Percentiles rank a stretch among this genome's conserved stretches.
Conservation (phyloP, 2,797 vertebrate genomes). For the Knipowitschia caucasica region DNA sequence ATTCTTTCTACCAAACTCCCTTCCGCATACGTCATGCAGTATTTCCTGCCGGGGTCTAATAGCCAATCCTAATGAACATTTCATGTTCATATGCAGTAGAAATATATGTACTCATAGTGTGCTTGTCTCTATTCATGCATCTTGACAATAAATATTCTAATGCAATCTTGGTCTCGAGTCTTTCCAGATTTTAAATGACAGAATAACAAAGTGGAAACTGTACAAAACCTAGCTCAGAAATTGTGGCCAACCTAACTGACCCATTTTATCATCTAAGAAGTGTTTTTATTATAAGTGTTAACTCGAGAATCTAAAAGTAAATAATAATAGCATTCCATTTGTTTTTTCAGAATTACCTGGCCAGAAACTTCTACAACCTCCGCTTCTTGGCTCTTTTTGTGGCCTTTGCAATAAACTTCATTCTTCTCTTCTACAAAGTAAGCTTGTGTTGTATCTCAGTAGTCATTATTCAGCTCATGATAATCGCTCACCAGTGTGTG, state of each 20-base stretch:
- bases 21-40: too few relatives aligned
- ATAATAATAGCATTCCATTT: background rate
- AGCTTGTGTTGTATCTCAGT: constrained; percentile 16
- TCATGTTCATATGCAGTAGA: too few relatives aligned
- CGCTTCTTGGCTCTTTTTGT: constrained; percentile 96
- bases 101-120: too few relatives aligned
- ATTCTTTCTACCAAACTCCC: too few relatives aligned
- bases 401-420: constrained; percentile 98
- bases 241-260: background rate
- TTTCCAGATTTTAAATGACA: background rate
- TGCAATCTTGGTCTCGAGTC: too few relatives aligned
- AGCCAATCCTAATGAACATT: too few relatives aligned
- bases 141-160: too few relatives aligned
- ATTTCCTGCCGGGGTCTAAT: too few relatives aligned
- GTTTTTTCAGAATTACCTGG: constrained; percentile 89
- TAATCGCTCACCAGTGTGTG: background rate
- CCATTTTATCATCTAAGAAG: background rate
- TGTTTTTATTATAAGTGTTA: too few relatives aligned
- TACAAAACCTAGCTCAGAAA: background rate
- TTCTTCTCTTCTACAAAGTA: constrained; percentile 99
- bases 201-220: background rate
- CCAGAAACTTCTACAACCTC: constrained; percentile 98
- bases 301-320: too few relatives aligned
- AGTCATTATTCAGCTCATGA: background rate
- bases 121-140: too few relatives aligned